Base-by-base conservation (phyloP, 2,113 vertebrate genomes). In the Etia nguti region DNA sequence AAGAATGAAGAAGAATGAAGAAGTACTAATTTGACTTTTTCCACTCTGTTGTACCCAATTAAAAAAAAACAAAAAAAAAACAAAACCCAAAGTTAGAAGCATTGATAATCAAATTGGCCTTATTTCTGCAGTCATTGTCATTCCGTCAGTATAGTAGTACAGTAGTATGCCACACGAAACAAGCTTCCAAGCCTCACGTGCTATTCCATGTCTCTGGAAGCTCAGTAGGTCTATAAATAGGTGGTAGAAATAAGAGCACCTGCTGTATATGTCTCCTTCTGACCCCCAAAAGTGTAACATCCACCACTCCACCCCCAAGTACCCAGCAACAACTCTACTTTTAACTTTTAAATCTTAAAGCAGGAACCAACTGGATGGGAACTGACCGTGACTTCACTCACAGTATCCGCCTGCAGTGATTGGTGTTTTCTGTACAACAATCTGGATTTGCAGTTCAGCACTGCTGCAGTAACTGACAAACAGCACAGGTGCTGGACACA, bases 241-340 rank as follows among this genome's bases (percentile, higher is more conserved):
- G 46, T 6, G n/a, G 12, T 18, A 9, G 62, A 84, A 90, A 90
- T 75, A 48, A 22, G 15, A 93, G 29, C 94, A 94, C 91, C 94
- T 95, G 94, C 79, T 91, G 38, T 16, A 82, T 86, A 55, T 15
- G 80, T 84, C 89, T 60, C 60, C 46, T 20, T 22, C 11, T 50
- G 24, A n/a, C 18, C 41, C 41, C 52, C 24, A 29, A 36, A 5
- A 6, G 38, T 24, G 31, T 48, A 46, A 55, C 43, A 50, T 75
- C 70, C 70, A 60, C 41, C 48, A 15, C 38, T 9, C 55, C n/a
- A 22, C 38, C 57, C 16, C n/a, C 26, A 80, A 18, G 18, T 56
- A 24, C 89, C 87, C 89, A 93, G 94, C 92, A 95, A 93, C 95
- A 85, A 60, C 87, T 93, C 91, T 92, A 92, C 90, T 91, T 92